A percentile compares a stretch with the other conserved stretches of the same genome.
phyloP scores from a whole-genome alignment of 2,113 vertebrate genomes.

The Orientallactaga bullata region DNA sequence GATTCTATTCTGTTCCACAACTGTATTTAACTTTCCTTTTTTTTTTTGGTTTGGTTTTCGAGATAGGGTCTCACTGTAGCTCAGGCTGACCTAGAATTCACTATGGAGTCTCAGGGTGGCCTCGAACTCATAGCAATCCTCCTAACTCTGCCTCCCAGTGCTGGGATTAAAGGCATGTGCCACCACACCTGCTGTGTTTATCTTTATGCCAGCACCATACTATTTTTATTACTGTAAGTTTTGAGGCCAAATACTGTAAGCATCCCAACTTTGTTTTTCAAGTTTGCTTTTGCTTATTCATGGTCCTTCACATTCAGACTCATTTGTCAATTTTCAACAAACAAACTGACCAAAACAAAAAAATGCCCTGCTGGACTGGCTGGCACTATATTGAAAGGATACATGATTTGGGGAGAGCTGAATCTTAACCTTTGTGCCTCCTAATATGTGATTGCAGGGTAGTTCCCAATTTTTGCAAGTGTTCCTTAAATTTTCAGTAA shows the following conservation, averaged over 20 bases:
- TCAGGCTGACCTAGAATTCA: too few relatives aligned
- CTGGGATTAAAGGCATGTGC: too few relatives aligned
- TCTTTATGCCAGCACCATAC: too few relatives aligned
- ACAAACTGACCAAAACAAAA: neutral
- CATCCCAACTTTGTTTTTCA: neutral
- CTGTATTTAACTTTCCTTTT: neutral
- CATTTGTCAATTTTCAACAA: neutral
- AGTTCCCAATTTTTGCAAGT: too few relatives aligned
- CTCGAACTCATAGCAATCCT: too few relatives aligned
- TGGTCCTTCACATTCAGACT: neutral
- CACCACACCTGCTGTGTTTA: too few relatives aligned
- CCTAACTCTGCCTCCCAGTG: too few relatives aligned
- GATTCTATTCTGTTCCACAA: neutral
- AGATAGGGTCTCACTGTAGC: too few relatives aligned
- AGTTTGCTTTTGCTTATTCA: neutral
- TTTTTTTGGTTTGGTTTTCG: too few relatives aligned
- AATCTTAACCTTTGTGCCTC: neutral
- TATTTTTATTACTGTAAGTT: neutral
- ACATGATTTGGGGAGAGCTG: neutral
- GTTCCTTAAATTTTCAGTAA: conserved; percentile 16
- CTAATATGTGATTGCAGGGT: neutral
- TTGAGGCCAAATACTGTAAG: neutral
- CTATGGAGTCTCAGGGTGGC: too few relatives aligned
- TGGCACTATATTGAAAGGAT: neutral
- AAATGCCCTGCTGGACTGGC: neutral